Evolutionary conservation across 2,797 vertebrate genomes (phyloP), one percentile per base, ranked within the genome.

Genomic region (Prionace glauca): DNA sequence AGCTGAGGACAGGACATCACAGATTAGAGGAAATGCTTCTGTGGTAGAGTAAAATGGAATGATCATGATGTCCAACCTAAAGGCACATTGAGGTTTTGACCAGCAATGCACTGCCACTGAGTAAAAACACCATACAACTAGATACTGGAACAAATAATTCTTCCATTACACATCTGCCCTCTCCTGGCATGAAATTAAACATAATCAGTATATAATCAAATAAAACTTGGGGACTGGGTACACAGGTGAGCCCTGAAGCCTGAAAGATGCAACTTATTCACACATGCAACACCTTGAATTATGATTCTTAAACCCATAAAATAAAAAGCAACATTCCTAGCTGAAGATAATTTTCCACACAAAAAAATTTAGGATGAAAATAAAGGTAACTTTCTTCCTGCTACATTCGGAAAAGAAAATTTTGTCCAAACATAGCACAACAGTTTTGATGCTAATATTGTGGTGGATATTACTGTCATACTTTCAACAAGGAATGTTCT

Each of bases 121-220:
- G 18, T 36, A 36, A 67, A 65, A 65, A 22, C n/a, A 3, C 1
- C 45, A 50, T 3, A 22, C 1, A 91, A 67, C 62, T 36, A 18
- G 7, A 67, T 8, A 22, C 62, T 41, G 14, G 5, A 20, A 67
- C 32, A 18, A 32, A 65, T n/a, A 91, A 36, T 92, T 92, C 60
- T 36, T 92, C 26, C 56, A 91, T 65, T 91, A n/a, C 29, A 91
- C 60, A 36, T 91, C 56, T 62, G 88, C 90, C 90, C 90, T 67
- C 90, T 92, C 11, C 90, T 67, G 90, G n/a, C 62, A 62, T 60
- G 29, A 24, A 90, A 32, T 79, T 74, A 74, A 74, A 74, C 26
- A 74, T 74, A 32, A 74, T 32, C 26, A 7, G 29, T 77, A n/a
- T 10, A 60, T 32, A 56, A 62, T 62, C 60, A 32, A 62, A 90